Evolutionary conservation across 2,888 invertebrate species (phyloP).

Genomic region (Pseudeuparius sepicola): DNA sequence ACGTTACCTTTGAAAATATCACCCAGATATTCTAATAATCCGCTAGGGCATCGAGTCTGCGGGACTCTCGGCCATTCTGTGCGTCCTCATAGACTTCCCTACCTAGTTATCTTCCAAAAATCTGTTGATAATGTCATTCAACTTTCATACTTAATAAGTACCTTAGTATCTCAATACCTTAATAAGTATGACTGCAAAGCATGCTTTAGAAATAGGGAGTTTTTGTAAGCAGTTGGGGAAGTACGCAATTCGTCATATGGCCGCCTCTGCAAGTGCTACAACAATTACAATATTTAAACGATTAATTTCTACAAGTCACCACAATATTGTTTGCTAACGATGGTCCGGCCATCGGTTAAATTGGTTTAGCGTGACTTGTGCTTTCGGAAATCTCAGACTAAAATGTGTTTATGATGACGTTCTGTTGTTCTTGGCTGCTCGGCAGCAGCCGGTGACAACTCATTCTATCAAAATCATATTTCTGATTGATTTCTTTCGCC

Average conservation of each 20-base stretch:
- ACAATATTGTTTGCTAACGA: constrained; percentile 40
- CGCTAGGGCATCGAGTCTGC: no score
- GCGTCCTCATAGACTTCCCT: no score
- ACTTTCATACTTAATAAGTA: no score
- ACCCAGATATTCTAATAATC: no score
- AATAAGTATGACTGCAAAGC: no score
- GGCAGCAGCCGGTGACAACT: constrained; percentile 27
- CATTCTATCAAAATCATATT: constrained; percentile 22
- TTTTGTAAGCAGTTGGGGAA: no score
- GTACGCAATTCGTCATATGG: constrained; percentile 24
- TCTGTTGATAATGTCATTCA: no score
- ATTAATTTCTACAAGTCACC: constrained; percentile 40
- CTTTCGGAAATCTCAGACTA: constrained; percentile 36
- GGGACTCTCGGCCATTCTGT: no score
- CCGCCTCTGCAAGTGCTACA: constrained; percentile 32
- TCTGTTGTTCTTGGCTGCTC: constrained; percentile 34
- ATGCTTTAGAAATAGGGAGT: no score
- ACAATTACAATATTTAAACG: constrained; percentile 41
- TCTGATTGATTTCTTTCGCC: constrained; percentile 29
- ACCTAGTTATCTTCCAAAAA: no score
- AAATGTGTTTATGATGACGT: constrained; percentile 42
- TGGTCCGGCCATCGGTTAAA: constrained; percentile 37
- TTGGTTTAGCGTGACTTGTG: constrained; percentile 40
- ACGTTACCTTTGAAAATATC: no score
- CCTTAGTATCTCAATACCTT: no score